Evolutionary conservation across 2,113 vertebrate species (phyloP).

Genomic region (Gila orcuttii): DNA sequence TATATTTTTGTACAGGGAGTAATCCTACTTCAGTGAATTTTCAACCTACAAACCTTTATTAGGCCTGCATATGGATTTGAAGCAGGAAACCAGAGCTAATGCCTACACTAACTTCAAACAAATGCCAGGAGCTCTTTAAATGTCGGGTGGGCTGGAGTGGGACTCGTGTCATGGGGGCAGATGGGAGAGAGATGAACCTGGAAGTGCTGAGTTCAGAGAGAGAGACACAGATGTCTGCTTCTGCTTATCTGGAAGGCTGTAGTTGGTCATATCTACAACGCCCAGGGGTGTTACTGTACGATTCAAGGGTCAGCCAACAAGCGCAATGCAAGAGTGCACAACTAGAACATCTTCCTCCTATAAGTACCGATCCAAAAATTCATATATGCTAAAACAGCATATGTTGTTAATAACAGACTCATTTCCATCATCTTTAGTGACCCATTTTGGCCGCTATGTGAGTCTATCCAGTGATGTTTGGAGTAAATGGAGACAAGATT

Average conservation of each 20-base stretch:
- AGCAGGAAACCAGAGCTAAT: slow-evolving; percentile 79
- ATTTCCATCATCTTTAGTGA: slow-evolving; percentile 19
- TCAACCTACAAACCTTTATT: slow-evolving; percentile 73
- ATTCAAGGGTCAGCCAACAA: slow-evolving; percentile 36
- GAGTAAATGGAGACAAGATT: slow-evolving; percentile 23
- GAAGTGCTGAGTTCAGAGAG: slow-evolving; percentile 56
- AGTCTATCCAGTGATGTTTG: slow-evolving; percentile 9
- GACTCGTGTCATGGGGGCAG: slow-evolving; percentile 61
- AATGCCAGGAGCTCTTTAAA: slow-evolving; percentile 76
- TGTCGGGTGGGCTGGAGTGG: slow-evolving; percentile 63
- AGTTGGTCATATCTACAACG: slow-evolving; percentile 36
- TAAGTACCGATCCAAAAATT: not conserved
- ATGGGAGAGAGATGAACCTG: slow-evolving; percentile 63
- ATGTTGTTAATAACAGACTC: slow-evolving; percentile 22
- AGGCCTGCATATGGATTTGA: slow-evolving; percentile 75
- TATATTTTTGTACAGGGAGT: slow-evolving; percentile 61
- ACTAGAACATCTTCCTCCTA: slow-evolving; percentile 4
- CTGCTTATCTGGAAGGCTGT: slow-evolving; percentile 40
- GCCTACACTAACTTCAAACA: slow-evolving; percentile 76
- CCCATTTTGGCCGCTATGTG: not conserved
- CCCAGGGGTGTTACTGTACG: slow-evolving; percentile 30
- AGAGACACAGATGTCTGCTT: slow-evolving; percentile 44
- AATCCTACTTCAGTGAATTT: slow-evolving; percentile 68
- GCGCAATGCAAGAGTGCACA: not conserved
- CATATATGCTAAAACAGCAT: slow-evolving; percentile 11